phyloP scores from a whole-genome alignment of 2,797 vertebrate species.

The Dipus sagitta region DNA sequence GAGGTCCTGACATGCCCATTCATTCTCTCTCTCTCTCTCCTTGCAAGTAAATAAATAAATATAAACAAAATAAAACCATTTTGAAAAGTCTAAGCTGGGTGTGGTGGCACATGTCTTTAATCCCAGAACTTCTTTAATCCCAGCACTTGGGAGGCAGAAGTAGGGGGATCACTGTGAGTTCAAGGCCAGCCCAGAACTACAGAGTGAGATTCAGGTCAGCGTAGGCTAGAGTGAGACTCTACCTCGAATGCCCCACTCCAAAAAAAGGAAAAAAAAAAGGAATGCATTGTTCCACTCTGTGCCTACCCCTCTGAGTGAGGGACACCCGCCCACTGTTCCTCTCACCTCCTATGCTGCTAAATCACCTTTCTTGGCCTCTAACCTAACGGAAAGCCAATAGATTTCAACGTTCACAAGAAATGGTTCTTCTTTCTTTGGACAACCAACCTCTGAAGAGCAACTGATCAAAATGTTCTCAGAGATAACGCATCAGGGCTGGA shows the following conservation, averaged over 20 bases:
- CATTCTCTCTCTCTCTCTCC: too few species aligned
- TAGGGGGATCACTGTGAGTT: too few species aligned
- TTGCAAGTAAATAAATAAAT: too few species aligned
- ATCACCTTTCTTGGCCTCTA: background rate
- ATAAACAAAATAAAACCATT: too few species aligned
- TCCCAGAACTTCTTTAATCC: too few species aligned
- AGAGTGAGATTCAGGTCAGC: too few species aligned
- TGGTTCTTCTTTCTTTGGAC: slow-evolving; percentile 44
- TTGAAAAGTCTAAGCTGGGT: too few species aligned
- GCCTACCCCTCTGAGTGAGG: background rate
- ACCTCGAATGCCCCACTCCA: background rate
- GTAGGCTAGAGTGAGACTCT: too few species aligned
- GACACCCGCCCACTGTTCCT: background rate
- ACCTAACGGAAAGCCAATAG: background rate
- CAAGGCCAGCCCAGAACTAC: too few species aligned
- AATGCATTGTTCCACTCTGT: background rate
- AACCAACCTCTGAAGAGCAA: slow-evolving; percentile 9
- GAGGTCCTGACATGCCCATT: too few species aligned
- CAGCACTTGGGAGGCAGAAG: too few species aligned
- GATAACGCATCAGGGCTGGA: slow-evolving; percentile 29
- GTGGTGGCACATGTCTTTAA: too few species aligned
- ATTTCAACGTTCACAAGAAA: slow-evolving; percentile 8
- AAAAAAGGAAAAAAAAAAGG: background rate
- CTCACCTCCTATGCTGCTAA: background rate
- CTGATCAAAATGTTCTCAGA: slow-evolving; percentile 27